Base-by-base conservation (phyloP, 2,113 vertebrate genomes). In the Halichoerus grypus region DNA sequence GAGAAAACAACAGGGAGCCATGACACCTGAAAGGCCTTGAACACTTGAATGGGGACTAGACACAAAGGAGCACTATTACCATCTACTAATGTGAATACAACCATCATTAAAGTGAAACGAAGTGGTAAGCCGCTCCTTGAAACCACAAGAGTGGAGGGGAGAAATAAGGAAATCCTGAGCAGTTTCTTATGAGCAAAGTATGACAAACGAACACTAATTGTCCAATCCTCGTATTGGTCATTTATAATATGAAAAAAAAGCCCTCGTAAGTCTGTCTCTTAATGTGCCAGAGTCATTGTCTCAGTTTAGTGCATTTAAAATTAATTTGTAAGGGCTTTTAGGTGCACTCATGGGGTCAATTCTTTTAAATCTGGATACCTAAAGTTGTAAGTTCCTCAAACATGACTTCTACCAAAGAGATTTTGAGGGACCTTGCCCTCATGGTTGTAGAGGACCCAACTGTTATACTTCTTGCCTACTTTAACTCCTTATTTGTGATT, bases 271-370 rank as follows among this genome's bases (percentile, higher is more conserved):
- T 91, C 42, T 91, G 24, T 42, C 18, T 76, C 3, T 61, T 77
- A 63, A 63, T 77, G 59, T 53, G 18, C 28, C n/a, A 79, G 77
- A 63, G 65, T 91, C 53, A 69, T 81, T 0, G 0, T 28, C 51
- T 93, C n/a, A 28, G 55, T 42, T 81, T 46, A 49, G 26, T 79
- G 28, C 31, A 80, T 46, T 53, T 84, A 42, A 94, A 96, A 69
- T 74, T 39, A 80, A 67, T 61, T 96, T 91, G 31, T 90, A 90
- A 86, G 42, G 53, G 22, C 11, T 90, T 91, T 82, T 87, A 33
- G 33, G 14, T 82, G 7, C 53, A 59, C 5, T 74, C 14, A 28
- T 65, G 15, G 3, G 74, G 65, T 93, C 42, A 74, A 10, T 81
- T 24, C 46, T 86, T 93, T 59, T 82, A 87, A 77, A 61, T 69